Conservation (phyloP, 2,113 vertebrate genomes). For the Panurus biarmicus region DNA sequence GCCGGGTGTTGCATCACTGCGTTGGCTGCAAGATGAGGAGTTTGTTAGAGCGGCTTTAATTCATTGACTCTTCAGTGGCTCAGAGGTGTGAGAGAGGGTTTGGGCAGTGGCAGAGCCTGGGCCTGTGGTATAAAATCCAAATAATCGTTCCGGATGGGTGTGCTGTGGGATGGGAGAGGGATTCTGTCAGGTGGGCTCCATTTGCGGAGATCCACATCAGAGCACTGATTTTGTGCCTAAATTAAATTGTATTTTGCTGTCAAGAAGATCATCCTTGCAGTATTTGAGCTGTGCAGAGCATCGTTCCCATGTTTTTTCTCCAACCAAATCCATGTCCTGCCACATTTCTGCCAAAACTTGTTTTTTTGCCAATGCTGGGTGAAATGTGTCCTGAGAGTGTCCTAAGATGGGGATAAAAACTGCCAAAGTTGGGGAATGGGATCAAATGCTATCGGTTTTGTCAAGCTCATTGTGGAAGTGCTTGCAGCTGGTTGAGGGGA, state of each 20-base stretch:
- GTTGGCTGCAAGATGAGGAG: background rate
- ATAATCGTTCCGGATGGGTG: background rate
- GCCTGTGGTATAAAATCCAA: background rate
- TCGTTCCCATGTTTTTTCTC: no score
- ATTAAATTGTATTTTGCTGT: background rate
- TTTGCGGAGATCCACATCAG: accelerated
- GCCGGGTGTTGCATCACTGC: background rate
- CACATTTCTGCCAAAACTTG: no score
- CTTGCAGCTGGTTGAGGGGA: no score
- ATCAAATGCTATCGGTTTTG: no score
- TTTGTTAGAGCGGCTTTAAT: background rate
- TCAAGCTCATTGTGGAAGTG: no score
- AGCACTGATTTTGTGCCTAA: background rate
- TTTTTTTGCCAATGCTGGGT: background rate
- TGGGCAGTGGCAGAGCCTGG: background rate
- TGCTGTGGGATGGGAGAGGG: background rate
- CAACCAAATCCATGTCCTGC: no score
- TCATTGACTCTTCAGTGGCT: background rate
- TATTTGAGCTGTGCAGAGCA: no score
- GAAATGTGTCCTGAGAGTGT: no score
- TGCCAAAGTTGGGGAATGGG: no score
- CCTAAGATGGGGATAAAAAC: no score
- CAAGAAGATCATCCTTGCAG: background rate
- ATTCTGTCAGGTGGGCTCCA: accelerated
- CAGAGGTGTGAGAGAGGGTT: accelerated